These are phyloP conservation scores for Archaeoteleia sp. DNA, from an alignment of 2,888 invertebrate genomes.

Conservation along the genomic window DNA sequence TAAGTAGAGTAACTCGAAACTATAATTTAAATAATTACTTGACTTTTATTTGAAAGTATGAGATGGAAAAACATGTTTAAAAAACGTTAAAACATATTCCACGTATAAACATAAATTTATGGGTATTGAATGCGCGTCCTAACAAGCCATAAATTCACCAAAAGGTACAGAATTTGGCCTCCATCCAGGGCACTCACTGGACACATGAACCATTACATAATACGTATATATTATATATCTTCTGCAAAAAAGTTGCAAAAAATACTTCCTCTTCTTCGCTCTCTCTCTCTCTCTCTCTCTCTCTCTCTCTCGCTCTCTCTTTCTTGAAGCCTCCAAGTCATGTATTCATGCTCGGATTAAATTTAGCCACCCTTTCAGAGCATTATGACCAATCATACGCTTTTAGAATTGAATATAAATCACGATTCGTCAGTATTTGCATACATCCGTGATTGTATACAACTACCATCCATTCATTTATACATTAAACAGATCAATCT, in stretches of 20 bases:
- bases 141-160: slow-evolving; percentile 34
- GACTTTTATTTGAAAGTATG: no score
- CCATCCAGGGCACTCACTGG: slow-evolving; percentile 39
- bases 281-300: slow-evolving; percentile 12
- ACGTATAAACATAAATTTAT: slow-evolving; percentile 16
- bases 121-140: slow-evolving; percentile 26
- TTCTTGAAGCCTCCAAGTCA: slow-evolving; percentile 10
- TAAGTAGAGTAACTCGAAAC: no score
- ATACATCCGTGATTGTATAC: no score
- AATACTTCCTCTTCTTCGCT: slow-evolving; percentile 12
- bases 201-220: slow-evolving; percentile 31
- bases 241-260: slow-evolving; percentile 18
- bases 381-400: slow-evolving; percentile 13
- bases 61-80: no score
- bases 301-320: slow-evolving; percentile 12
- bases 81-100: slow-evolving; percentile 3
- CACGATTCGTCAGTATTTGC: slow-evolving; percentile 11
- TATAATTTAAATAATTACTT: no score
- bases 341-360: slow-evolving; percentile 16
- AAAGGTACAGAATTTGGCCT: slow-evolving; percentile 29
- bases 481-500: not conserved
- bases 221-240: slow-evolving; percentile 21
- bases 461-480: no score
- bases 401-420: slow-evolving; percentile 25
- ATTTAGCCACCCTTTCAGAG: slow-evolving; percentile 14